These are phyloP conservation scores for Hippasteria phrygiana DNA, from an alignment of 53 echinoderm and acorn worm species.

Conservation along the genomic window DNA sequence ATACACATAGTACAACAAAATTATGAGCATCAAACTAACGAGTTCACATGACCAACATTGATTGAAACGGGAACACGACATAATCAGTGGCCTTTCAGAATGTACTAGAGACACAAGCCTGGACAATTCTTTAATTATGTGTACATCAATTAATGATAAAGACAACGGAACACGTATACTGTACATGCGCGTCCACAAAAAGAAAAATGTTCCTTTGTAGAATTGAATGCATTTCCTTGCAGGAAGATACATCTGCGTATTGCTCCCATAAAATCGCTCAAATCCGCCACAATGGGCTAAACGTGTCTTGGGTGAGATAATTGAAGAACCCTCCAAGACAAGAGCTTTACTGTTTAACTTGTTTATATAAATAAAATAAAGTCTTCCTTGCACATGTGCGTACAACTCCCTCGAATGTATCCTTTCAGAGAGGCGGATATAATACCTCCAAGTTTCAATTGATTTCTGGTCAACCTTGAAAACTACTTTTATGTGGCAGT, in stretches of 20 bases:
- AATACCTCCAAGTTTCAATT: neutral
- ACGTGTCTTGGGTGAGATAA: too few species aligned
- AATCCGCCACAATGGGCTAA: too few species aligned
- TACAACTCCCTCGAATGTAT: neutral
- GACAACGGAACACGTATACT: neutral
- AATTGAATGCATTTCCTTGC: too few species aligned
- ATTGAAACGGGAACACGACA: neutral
- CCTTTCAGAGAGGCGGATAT: neutral
- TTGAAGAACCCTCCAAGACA: too few species aligned
- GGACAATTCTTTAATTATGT: neutral
- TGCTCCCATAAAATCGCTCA: too few species aligned
- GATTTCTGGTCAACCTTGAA: neutral
- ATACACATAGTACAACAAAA: slow-evolving; percentile 58
- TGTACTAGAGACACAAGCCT: neutral
- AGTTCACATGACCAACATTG: slow-evolving; percentile 11
- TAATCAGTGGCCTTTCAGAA: slow-evolving; percentile 10
- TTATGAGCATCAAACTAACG: slow-evolving; percentile 23
- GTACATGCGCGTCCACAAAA: too few species aligned
- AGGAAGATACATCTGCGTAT: too few species aligned
- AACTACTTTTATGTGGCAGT: slow-evolving; percentile 9
- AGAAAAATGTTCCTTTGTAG: too few species aligned
- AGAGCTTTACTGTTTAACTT: too few species aligned
- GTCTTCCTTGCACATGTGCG: neutral
- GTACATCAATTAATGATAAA: slow-evolving; percentile 36
- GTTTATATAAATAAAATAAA: neutral